Evolutionary conservation across 2,888 invertebrate genomes (phyloP).

Genomic region (Synanthedon andrenaeformis): DNA sequence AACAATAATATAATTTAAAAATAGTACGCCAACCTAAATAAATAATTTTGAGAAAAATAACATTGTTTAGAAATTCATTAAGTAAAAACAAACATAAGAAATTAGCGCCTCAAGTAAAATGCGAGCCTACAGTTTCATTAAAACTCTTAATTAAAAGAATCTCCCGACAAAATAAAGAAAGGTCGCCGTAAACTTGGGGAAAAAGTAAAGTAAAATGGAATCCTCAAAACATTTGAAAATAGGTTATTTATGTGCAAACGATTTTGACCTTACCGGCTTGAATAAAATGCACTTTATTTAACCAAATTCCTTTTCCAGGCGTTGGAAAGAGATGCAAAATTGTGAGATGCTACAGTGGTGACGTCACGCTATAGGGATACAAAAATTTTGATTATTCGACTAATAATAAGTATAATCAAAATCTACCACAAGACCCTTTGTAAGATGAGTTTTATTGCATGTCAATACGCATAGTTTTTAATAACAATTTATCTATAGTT

Average conservation of each 20-base stretch:
- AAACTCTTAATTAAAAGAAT: slow-evolving; percentile 26
- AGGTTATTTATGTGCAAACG: background rate
- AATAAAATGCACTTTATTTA: background rate
- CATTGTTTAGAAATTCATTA: slow-evolving; percentile 1
- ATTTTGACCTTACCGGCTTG: background rate
- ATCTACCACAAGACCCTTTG: slow-evolving; percentile 5
- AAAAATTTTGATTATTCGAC: slow-evolving; percentile 25
- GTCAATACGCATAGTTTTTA: slow-evolving; percentile 13
- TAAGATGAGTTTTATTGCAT: slow-evolving; percentile 18
- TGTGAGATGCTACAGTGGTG: slow-evolving; percentile 32
- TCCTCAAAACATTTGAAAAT: slow-evolving; percentile 12
- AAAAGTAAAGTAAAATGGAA: slow-evolving; percentile 5
- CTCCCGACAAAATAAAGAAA: slow-evolving; percentile 16
- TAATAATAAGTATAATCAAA: slow-evolving; percentile 22
- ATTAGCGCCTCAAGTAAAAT: slow-evolving; percentile 3
- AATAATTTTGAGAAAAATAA: background rate
- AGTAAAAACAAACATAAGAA: slow-evolving; percentile 9
- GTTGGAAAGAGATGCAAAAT: slow-evolving; percentile 32
- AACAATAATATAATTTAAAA: too few species aligned
- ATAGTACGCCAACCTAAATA: too few species aligned
- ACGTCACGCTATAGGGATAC: slow-evolving; percentile 41
- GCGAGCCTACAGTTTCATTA: slow-evolving; percentile 15
- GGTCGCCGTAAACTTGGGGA: slow-evolving; percentile 8
- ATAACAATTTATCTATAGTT: too few species aligned
- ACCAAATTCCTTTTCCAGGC: slow-evolving; percentile 1